Percentiles rank a stretch among this genome's conserved stretches.
Conservation (phyloP, 2,113 vertebrate genomes). For the Mus spicilegus region DNA sequence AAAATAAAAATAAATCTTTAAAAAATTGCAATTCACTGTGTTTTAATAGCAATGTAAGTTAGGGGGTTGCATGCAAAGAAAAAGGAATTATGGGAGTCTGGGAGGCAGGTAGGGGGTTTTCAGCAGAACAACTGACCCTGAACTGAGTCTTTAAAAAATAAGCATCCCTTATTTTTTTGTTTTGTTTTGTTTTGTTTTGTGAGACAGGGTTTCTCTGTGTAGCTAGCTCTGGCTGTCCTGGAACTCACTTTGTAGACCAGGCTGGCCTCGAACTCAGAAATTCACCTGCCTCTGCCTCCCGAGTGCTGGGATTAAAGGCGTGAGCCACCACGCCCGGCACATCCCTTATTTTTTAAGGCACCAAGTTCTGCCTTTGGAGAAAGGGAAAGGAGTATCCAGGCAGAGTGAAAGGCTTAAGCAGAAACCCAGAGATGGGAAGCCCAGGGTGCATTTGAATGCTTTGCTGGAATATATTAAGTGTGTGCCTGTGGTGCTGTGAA, state of each 20-base stretch:
- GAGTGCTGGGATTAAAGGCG: too few species aligned
- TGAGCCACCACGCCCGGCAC: too few species aligned
- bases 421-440: background rate
- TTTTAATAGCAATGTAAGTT: background rate
- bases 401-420: background rate
- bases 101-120: background rate
- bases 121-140: background rate
- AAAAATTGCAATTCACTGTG: background rate
- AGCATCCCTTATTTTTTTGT: background rate
- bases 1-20: background rate
- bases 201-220: too few species aligned
- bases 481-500: background rate
- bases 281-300: too few species aligned
- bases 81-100: background rate
- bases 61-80: background rate
- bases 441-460: background rate
- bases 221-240: too few species aligned
- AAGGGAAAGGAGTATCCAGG: background rate
- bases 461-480: background rate
- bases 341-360: background rate
- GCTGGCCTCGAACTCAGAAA: too few species aligned
- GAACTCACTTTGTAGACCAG: too few species aligned
- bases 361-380: background rate
- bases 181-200: too few species aligned
- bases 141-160: background rate